phyloP scores from a whole-genome alignment of 2,888 invertebrate species.

The Trichopria drosophilae region DNA sequence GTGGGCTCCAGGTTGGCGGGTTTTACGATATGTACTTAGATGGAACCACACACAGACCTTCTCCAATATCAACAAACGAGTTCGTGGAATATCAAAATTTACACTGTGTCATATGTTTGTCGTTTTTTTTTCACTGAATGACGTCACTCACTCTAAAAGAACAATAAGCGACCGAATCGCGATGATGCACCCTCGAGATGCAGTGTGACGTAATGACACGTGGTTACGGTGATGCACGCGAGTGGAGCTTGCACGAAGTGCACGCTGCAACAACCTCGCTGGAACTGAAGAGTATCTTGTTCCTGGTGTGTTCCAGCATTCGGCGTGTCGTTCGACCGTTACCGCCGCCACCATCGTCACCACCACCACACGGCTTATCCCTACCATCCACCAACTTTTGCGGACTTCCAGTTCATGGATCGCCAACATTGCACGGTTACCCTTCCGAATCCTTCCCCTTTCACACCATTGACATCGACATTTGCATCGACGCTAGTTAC shows the following conservation, averaged over 20 bases:
- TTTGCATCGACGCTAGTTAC: no score
- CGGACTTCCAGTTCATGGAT: not conserved
- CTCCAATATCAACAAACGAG: not conserved
- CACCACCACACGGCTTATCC: no score
- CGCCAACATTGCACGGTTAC: not conserved
- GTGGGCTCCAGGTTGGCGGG: conserved; percentile 58
- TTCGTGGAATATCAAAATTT: not conserved
- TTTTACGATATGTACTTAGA: conserved; percentile 47
- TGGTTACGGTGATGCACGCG: conserved; percentile 38
- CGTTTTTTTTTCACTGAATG: not conserved
- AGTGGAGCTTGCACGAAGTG: conserved; percentile 42
- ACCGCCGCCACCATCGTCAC: conserved; percentile 24
- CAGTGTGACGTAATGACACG: conserved; percentile 37
- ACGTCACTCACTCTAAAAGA: not conserved
- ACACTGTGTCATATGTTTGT: not conserved
- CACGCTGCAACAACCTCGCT: conserved; percentile 48
- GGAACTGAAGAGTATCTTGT: conserved; percentile 48
- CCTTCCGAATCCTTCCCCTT: not conserved
- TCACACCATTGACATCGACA: no score
- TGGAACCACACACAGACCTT: conserved; percentile 20
- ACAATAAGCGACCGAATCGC: not conserved
- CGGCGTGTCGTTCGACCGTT: no score
- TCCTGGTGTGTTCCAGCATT: no score
- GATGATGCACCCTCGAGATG: not conserved
- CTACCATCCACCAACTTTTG: conserved; percentile 5